Percentiles rank a stretch among this genome's conserved stretches.
Conservation (phyloP, 2,113 vertebrate genomes). For the Sylvilagus bachmani region DNA sequence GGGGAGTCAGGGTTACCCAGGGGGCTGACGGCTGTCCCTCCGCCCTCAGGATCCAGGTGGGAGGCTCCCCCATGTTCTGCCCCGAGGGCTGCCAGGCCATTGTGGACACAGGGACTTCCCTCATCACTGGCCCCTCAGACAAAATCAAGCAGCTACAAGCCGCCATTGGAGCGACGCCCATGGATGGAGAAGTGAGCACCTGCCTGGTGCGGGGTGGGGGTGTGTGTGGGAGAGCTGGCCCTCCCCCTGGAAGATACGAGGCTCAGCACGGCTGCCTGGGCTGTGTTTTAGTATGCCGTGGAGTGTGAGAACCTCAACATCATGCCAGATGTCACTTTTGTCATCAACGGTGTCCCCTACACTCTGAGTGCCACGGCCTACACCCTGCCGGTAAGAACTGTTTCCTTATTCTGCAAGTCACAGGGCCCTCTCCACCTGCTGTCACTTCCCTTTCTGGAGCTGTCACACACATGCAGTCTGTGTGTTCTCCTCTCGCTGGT, state of each 20-base stretch:
- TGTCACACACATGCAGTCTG: not conserved
- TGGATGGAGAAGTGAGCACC: constrained; percentile 83
- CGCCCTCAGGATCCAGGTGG: constrained; percentile 86
- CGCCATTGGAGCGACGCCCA: constrained; percentile 78
- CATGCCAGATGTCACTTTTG: constrained; percentile 88
- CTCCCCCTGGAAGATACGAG: not conserved
- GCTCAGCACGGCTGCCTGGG: not conserved
- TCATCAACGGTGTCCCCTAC: constrained; percentile 87
- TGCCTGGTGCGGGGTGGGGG: not conserved
- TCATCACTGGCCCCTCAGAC: constrained; percentile 85
- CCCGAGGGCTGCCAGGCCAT: constrained; percentile 87
- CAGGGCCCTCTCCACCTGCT: not conserved
- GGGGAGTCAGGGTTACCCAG: too few species aligned
- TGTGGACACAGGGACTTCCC: constrained; percentile 90
- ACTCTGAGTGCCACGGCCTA: constrained; percentile 84
- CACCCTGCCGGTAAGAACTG: constrained; percentile 81
- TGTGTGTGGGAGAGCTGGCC: not conserved
- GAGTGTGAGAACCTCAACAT: constrained; percentile 82
- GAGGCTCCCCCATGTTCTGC: constrained; percentile 81
- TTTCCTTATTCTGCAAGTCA: constrained; percentile 28
- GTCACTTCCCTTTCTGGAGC: constrained; percentile 52
- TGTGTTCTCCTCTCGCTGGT: not conserved
- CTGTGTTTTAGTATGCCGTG: constrained; percentile 74
- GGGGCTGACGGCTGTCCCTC: not conserved
- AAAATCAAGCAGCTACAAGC: constrained; percentile 83